Conservation (phyloP, 1,140 invertebrate species). For the Oppia nitens region DNA sequence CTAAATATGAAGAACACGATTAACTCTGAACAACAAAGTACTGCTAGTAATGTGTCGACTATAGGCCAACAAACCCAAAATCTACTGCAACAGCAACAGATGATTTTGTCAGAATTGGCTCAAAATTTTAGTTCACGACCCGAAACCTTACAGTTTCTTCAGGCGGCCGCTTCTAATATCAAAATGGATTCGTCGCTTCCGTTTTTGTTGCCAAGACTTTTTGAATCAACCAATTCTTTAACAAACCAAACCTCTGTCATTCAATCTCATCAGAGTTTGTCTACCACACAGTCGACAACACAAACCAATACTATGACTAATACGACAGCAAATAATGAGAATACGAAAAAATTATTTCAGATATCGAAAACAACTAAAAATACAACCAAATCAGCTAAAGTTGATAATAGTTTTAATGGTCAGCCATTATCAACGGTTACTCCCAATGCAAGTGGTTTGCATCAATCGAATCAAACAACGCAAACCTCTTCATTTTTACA, state of each 20-base stretch:
- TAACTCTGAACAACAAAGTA: constrained; percentile 19
- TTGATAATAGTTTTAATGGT: constrained; percentile 29
- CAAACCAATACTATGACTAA: constrained; percentile 32
- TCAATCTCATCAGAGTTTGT: constrained; percentile 23
- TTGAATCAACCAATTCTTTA: constrained; percentile 1
- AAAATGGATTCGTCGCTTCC: constrained; percentile 1
- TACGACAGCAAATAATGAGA: background rate
- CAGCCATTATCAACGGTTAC: constrained; percentile 32
- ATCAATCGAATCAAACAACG: constrained; percentile 22
- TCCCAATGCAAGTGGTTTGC: constrained; percentile 24
- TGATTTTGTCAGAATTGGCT: constrained; percentile 21
- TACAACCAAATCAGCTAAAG: constrained; percentile 25
- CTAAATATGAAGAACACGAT: constrained; percentile 18
- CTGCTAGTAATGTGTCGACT: constrained; percentile 23
- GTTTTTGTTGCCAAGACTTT: background rate
- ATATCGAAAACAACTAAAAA: constrained; percentile 25
- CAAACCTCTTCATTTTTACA: background rate
- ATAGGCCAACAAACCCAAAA: constrained; percentile 10
- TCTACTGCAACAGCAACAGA: constrained; percentile 24
- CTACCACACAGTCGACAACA: constrained; percentile 34
- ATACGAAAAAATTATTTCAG: constrained; percentile 19
- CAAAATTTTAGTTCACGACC: constrained; percentile 17
- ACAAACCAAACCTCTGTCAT: constrained; percentile 14
- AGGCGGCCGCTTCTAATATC: constrained; percentile 17
- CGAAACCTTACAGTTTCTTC: constrained; percentile 11